Evolutionary conservation across 2,888 invertebrate genomes (phyloP), one percentile per base, ranked within the genome.

Genomic region (Pteria penguin): DNA sequence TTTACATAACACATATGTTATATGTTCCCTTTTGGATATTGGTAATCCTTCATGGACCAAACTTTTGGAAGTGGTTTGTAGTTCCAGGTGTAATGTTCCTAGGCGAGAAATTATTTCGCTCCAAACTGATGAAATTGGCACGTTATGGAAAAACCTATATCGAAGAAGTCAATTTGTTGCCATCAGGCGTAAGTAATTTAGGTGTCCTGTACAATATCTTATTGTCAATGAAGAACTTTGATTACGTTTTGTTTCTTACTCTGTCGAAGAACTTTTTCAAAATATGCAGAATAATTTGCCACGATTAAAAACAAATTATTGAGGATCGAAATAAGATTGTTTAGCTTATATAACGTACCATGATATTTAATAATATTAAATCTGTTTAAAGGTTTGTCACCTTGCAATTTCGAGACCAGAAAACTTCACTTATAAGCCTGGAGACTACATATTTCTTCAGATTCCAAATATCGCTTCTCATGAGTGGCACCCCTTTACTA

Each of bases 401-500:
- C 93, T 98, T 84, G 96, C 97, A 24, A 96, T 98, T 79, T 96
- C 96, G 85, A 93, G 97, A 0, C 98, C 98, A 0, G 93, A 95
- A 0, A 95, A 96, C 90, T 97, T 98, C 90, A 95, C 96, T 88
- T 98, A 96, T 92, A 95, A 95, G 89, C 97, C 98, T 0, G 98
- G 98, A 0, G 98, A 98, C 93, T 98, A 98, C 90, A 95, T 97
- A 52, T 98, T 97, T 89, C 96, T 98, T 0, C 97, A 97, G 89
- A 96, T 98, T 69, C 98, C 98, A 0, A 95, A 95, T 4, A 97
- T 98, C 77, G 97, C 98, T 0, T 95, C 95, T 74, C 97, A 97
- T 88, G 98, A 98, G 92, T 98, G 98, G 98, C 98, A 98, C 94
- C 98, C 98, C 0, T 98, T 98, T 89, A 98, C 98, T 0, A 96